These are phyloP conservation scores for Noctua comes DNA, from an alignment of 2,888 invertebrate genomes.

Conservation along the genomic window DNA sequence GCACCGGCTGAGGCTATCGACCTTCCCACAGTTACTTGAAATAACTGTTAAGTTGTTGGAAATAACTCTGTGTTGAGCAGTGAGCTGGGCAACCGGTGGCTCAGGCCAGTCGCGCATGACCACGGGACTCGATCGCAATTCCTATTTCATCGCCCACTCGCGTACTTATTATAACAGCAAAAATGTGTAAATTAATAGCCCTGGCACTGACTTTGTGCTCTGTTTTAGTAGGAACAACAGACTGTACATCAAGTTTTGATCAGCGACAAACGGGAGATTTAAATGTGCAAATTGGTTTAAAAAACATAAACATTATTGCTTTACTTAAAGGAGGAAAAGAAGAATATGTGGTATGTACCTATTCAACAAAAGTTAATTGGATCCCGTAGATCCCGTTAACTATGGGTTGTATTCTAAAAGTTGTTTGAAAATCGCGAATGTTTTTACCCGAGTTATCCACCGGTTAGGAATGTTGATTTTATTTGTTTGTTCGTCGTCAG, in stretches of 20 bases:
- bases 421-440: neutral
- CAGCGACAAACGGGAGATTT: slow-evolving; percentile 95
- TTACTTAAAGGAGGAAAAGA: slow-evolving; percentile 91
- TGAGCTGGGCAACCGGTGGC: slow-evolving; percentile 78
- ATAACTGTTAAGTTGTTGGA: slow-evolving; percentile 89
- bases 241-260: slow-evolving; percentile 85
- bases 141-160: slow-evolving; percentile 49
- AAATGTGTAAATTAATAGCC: slow-evolving; percentile 70
- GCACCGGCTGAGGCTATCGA: slow-evolving; percentile 88
- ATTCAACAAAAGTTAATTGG: neutral
- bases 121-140: slow-evolving; percentile 78
- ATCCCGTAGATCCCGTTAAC: slow-evolving; percentile 8
- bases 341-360: slow-evolving; percentile 90
- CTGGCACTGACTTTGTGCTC: slow-evolving; percentile 65
- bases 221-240: slow-evolving; percentile 67
- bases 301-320: slow-evolving; percentile 94
- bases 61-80: slow-evolving; percentile 85
- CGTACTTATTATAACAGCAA: slow-evolving; percentile 34
- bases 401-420: neutral
- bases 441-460: neutral
- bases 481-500: neutral
- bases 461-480: slow-evolving; percentile 13
- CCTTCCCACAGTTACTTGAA: slow-evolving; percentile 88
- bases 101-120: slow-evolving; percentile 79
- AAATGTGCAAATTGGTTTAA: slow-evolving; percentile 94